A percentile compares a stretch with the other conserved stretches of the same genome.
Evolutionary conservation across 2,888 invertebrate genomes (phyloP).

Genomic region (Xylota segnis): DNA sequence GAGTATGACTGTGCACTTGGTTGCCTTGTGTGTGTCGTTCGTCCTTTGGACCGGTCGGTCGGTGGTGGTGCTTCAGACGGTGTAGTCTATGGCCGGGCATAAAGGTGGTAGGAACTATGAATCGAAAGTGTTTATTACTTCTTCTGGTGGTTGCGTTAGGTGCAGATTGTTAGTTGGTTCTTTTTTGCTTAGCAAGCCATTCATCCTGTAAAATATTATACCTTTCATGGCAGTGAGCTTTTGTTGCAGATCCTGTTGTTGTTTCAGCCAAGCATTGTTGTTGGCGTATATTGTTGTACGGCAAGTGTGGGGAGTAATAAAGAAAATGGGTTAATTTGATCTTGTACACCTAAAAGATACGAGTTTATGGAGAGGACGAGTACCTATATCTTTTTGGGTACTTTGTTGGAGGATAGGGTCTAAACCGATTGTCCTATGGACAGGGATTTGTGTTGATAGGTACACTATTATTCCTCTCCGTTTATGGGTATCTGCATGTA

Average conservation of each 20-base stretch:
- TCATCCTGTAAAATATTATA: slow-evolving; percentile 57
- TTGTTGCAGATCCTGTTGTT: slow-evolving; percentile 40
- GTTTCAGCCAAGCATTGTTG: not conserved
- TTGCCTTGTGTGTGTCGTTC: slow-evolving; percentile 10
- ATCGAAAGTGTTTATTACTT: slow-evolving; percentile 65
- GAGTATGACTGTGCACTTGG: slow-evolving; percentile 28
- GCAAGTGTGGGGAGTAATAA: not conserved
- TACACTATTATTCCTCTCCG: not conserved
- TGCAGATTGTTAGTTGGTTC: slow-evolving; percentile 20
- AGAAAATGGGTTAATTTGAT: slow-evolving; percentile 43
- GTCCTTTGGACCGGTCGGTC: not conserved
- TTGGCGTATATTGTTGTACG: no score
- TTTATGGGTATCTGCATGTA: not conserved
- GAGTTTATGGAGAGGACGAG: slow-evolving; percentile 7
- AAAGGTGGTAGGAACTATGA: slow-evolving; percentile 20
- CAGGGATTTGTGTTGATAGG: not conserved
- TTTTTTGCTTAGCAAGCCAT: slow-evolving; percentile 42
- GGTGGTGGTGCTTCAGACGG: not conserved
- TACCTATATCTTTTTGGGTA: not conserved
- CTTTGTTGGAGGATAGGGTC: not conserved
- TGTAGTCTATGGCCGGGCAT: not conserved
- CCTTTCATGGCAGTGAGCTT: slow-evolving; percentile 33
- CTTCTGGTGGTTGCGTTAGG: slow-evolving; percentile 48
- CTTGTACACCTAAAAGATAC: slow-evolving; percentile 5
- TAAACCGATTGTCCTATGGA: not conserved